A percentile compares a stretch with the other conserved stretches of the same genome.
phyloP scores from a whole-genome alignment of 2,797 vertebrate genomes.

The Micromesistius poutassou region DNA sequence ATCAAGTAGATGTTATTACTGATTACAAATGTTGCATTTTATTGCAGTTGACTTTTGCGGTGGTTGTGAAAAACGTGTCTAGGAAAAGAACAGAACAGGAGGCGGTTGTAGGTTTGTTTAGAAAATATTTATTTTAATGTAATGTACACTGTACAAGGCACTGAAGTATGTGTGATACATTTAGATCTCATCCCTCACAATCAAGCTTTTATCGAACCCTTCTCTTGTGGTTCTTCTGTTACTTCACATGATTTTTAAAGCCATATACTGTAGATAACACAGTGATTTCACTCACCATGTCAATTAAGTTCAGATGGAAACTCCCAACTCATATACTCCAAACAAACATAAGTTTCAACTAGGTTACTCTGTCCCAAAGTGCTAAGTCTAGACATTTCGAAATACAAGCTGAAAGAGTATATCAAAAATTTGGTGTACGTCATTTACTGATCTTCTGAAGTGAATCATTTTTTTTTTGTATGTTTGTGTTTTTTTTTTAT shows the following conservation, averaged over 20 bases:
- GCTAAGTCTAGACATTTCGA: constrained; percentile 34
- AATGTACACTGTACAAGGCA: constrained; percentile 72
- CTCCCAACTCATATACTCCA: constrained; percentile 6
- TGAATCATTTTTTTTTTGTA: background rate
- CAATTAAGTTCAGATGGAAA: constrained; percentile 34
- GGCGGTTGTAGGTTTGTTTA: constrained; percentile 49
- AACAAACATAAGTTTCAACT: constrained; percentile 30
- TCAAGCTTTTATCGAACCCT: constrained; percentile 40
- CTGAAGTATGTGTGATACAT: constrained; percentile 50
- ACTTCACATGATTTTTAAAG: constrained; percentile 40
- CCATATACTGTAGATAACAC: constrained; percentile 25
- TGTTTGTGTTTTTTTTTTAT: constrained; percentile 34
- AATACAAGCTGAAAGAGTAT: constrained; percentile 39
- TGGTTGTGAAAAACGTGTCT: background rate
- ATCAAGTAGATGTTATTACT: too few species aligned
- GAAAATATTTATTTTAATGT: constrained; percentile 70
- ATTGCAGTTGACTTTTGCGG: background rate
- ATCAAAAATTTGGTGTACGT: constrained; percentile 30
- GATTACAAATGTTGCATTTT: background rate
- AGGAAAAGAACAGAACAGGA: background rate
- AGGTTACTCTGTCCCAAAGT: constrained; percentile 19
- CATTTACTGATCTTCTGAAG: constrained; percentile 41
- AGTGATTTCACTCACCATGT: constrained; percentile 36
- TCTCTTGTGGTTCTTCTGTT: constrained; percentile 18
- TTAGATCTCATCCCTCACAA: constrained; percentile 43